Conservation (phyloP, 2,113 vertebrate species). For the Micronisus gabar region DNA sequence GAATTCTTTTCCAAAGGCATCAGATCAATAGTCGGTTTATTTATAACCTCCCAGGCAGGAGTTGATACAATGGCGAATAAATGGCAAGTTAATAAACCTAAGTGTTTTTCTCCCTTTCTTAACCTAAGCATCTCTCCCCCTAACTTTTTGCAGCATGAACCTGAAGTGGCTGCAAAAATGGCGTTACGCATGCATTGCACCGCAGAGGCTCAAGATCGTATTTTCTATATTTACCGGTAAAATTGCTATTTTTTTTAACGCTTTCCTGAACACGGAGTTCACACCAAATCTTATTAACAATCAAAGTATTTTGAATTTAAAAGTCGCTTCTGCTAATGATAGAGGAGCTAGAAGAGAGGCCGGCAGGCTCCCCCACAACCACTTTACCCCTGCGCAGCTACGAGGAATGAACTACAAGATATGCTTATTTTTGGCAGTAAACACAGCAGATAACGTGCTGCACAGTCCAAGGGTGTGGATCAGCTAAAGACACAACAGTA, state of each 20-base stretch:
- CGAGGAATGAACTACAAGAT: not conserved
- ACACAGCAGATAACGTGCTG: not conserved
- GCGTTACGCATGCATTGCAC: fast-evolving
- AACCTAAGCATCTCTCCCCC: fast-evolving
- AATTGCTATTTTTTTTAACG: not conserved
- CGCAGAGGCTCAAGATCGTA: fast-evolving
- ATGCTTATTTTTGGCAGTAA: not conserved
- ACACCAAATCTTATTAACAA: not conserved
- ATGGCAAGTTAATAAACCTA: not conserved
- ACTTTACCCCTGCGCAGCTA: not conserved
- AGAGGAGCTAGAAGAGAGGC: not conserved
- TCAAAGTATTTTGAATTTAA: not conserved
- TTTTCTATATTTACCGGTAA: not conserved
- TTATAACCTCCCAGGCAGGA: not conserved
- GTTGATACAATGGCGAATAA: not conserved
- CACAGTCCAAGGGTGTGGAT: fast-evolving
- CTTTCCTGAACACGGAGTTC: fast-evolving
- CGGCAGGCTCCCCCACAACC: not conserved
- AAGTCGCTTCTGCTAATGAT: fast-evolving
- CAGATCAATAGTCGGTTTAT: not conserved
- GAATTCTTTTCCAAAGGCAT: not conserved
- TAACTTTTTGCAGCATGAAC: fast-evolving
- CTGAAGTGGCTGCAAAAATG: fast-evolving
- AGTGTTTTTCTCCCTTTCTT: fast-evolving
- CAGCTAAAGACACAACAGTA: not conserved